phyloP scores from a whole-genome alignment of 2,113 vertebrate genomes.

The Etia nguti region DNA sequence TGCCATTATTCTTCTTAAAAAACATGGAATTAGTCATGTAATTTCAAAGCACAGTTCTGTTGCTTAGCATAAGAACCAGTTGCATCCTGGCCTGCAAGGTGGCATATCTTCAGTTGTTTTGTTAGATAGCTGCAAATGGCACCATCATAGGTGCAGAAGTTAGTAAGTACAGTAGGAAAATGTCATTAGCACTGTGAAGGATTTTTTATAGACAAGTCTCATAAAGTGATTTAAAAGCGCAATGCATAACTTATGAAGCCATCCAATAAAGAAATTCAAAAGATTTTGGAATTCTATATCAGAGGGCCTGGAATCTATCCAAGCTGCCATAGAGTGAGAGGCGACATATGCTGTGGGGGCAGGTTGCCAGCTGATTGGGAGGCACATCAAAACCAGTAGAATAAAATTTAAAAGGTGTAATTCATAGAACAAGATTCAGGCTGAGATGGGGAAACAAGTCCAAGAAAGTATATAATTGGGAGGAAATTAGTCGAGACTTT shows the following conservation, averaged over 20 bases:
- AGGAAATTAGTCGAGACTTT: neutral
- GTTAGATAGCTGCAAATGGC: neutral
- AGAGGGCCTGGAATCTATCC: neutral
- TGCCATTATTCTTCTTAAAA: neutral
- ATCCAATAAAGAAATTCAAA: neutral
- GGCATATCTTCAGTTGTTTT: neutral
- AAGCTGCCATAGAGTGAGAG: neutral
- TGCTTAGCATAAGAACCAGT: neutral
- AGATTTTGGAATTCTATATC: neutral
- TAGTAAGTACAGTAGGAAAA: neutral
- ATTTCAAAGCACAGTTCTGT: neutral
- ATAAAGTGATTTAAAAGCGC: neutral
- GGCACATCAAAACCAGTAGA: neutral
- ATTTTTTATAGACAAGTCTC: neutral
- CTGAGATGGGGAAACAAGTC: neutral
- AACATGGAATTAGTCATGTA: neutral
- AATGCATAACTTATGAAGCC: neutral
- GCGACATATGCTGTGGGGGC: fast-evolving
- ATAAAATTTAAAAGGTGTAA: neutral
- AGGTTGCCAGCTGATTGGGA: neutral
- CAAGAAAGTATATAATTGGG: neutral
- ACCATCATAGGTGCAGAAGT: neutral
- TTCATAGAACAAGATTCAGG: neutral
- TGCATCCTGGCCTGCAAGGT: neutral
- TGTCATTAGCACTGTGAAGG: neutral